Conservation (phyloP, 2,113 vertebrate genomes). For the Myiopsitta monachus region DNA sequence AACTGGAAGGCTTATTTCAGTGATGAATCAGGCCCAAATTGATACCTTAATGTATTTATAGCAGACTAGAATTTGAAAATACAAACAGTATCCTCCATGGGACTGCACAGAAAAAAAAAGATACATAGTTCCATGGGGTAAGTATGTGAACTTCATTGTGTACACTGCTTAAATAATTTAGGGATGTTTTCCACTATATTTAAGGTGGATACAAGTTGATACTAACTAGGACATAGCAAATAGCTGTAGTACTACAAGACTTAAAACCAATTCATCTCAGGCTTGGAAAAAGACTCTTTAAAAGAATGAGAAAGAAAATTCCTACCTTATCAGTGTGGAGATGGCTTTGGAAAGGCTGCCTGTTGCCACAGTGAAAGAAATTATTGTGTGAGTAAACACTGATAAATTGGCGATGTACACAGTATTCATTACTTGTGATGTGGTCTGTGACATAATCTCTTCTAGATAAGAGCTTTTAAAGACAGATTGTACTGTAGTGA, state of each 20-base stretch:
- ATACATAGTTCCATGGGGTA: not conserved
- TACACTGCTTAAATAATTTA: not conserved
- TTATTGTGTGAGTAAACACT: slow-evolving; percentile 18
- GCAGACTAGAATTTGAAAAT: not conserved
- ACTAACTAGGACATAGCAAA: not conserved
- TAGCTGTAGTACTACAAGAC: not conserved
- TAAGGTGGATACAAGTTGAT: not conserved
- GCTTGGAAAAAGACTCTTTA: not conserved
- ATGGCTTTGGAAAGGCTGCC: slow-evolving; percentile 3
- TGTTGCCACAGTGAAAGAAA: slow-evolving; percentile 17
- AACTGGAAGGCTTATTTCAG: not conserved
- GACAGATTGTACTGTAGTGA: not conserved
- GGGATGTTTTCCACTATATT: not conserved
- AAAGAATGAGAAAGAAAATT: not conserved
- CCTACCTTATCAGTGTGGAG: not conserved
- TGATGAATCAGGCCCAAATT: not conserved
- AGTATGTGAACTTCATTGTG: not conserved
- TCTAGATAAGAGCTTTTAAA: slow-evolving; percentile 16
- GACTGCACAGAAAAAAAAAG: not conserved
- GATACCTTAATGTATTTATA: not conserved
- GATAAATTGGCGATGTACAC: not conserved
- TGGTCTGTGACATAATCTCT: not conserved
- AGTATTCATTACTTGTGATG: not conserved
- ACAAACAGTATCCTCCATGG: not conserved
- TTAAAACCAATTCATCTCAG: not conserved